Percentiles rank a stretch among this genome's conserved stretches.
Conservation (phyloP, 1,140 invertebrate genomes). For the Achroia grisella region DNA sequence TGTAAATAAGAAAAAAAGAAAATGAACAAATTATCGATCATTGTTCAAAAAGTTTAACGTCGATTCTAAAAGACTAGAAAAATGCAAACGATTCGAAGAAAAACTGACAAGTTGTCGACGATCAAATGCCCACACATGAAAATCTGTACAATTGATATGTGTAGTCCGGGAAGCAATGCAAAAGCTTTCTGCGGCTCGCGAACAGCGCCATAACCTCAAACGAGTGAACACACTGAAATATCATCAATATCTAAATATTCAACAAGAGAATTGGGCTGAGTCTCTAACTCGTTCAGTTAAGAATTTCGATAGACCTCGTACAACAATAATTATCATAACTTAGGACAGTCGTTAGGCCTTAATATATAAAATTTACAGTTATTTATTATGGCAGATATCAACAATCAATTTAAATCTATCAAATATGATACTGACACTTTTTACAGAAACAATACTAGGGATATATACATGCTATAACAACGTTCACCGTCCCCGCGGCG, state of each 20-base stretch:
- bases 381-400: slow-evolving; percentile 71
- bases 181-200: slow-evolving; percentile 10
- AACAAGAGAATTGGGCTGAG: slow-evolving; percentile 29
- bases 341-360: slow-evolving; percentile 69
- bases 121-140: slow-evolving; percentile 29
- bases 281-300: slow-evolving; percentile 24
- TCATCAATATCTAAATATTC: slow-evolving; percentile 25
- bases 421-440: slow-evolving; percentile 57
- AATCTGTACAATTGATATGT: slow-evolving; percentile 50
- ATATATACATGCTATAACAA: slow-evolving; percentile 48
- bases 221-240: slow-evolving; percentile 10
- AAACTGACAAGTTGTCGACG: slow-evolving; percentile 23
- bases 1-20: slow-evolving; percentile 15
- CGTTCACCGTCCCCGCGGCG: slow-evolving; percentile 16
- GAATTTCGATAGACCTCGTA: slow-evolving; percentile 35
- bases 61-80: slow-evolving; percentile 64
- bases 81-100: slow-evolving; percentile 61
- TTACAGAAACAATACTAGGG: slow-evolving; percentile 56
- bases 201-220: slow-evolving; percentile 18
- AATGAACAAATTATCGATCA: slow-evolving; percentile 24
- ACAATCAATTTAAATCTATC: slow-evolving; percentile 62
- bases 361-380: slow-evolving; percentile 62
- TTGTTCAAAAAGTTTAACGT: slow-evolving; percentile 39
- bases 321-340: slow-evolving; percentile 52
- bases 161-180: slow-evolving; percentile 19